Evolutionary conservation across 2,888 invertebrate species (phyloP), one percentile per base, ranked within the genome.

Genomic region (Spodoptera exigua): DNA sequence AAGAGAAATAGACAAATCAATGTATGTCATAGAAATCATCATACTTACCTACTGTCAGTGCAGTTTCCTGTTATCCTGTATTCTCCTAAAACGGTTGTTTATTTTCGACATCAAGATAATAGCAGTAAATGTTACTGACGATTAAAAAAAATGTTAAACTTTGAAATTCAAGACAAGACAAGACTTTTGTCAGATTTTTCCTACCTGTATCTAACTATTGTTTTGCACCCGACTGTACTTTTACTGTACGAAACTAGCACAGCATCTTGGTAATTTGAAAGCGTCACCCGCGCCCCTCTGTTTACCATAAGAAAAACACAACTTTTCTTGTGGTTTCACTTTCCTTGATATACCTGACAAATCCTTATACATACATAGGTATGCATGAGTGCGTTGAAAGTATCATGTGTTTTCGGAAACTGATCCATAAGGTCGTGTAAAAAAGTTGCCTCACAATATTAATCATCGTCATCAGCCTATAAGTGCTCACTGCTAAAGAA

Each of bases 221-320:
- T 41, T 59, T 75, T 75, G 60, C 27, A 7, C 12, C 18, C 43
- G 70, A 86, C 67, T 86, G 87, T 90, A 88, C 88, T 45, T 66
- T 74, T 81, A 81, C 73, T 82, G 82, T 81, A 80, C 67, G 70
- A 79, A 87, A 85, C 83, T 83, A 77, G 85, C 74, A 76, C 86
- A 80, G 77, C 83, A 76, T 88, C 89, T 89, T 87, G 79, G 86
- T 89, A 86, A 90, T 89, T 86, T 88, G 88, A 90, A 89, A 91
- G 89, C 87, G 78, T 74, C 77, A 70, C 72, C 68, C 74, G 57
- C 61, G 40, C 61, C 70, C 69, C 67, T 34, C 59, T 21, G 61
- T 58, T 62, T 70, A 66, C 66, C 68, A 49, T 67, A 60, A 57
- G 63, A 61, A 70, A 74, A 67, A 75, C 70, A 64, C 61, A 71